Conservation (phyloP, 2,888 invertebrate genomes). For the Orthonevra nobilis region DNA sequence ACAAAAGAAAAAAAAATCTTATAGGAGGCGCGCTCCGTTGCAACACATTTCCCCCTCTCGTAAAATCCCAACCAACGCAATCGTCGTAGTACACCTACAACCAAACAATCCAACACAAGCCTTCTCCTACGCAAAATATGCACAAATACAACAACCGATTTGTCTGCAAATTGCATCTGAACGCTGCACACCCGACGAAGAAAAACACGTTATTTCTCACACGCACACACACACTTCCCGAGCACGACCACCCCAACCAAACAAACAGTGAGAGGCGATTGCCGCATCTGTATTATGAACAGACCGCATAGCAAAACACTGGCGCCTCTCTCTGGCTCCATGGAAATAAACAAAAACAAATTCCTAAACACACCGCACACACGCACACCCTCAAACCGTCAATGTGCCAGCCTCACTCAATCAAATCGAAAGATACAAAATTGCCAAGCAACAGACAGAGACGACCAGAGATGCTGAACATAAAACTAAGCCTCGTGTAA, state of each 20-base stretch:
- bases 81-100: background rate
- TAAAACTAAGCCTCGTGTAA: conserved; percentile 35
- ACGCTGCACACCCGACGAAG: conserved; percentile 52
- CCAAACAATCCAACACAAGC: conserved; percentile 28
- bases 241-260: conserved; percentile 58
- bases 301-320: too few species aligned
- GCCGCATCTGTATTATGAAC: too few species aligned
- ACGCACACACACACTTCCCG: conserved; percentile 35
- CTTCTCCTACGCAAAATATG: conserved; percentile 45
- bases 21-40: conserved; percentile 8
- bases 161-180: conserved; percentile 47
- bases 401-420: conserved; percentile 32
- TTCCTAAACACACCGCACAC: conserved; percentile 25
- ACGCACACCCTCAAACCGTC: conserved; percentile 28
- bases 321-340: conserved; percentile 63
- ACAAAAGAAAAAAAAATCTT: background rate
- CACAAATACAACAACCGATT: conserved; percentile 8
- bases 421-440: background rate
- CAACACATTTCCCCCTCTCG: conserved; percentile 1
- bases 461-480: background rate
- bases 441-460: conserved; percentile 46
- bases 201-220: conserved; percentile 59
- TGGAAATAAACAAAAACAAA: conserved; percentile 4
- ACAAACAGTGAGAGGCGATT: conserved; percentile 47
- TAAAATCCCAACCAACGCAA: conserved; percentile 3